A percentile compares a stretch with the other conserved stretches of the same genome.
phyloP scores from a whole-genome alignment of 2,113 vertebrate genomes.

The Tylochromis polylepis region DNA sequence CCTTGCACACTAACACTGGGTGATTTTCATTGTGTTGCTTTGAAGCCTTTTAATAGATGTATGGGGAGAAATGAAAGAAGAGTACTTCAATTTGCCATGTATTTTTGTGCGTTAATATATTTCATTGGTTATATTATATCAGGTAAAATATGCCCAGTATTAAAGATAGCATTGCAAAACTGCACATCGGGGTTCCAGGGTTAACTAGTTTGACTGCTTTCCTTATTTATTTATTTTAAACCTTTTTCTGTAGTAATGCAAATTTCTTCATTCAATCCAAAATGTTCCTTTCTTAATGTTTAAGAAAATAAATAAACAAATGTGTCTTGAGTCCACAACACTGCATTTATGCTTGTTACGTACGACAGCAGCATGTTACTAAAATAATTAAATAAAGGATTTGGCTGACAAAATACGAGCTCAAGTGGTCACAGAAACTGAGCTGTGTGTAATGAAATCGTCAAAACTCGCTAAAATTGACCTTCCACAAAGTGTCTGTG shows the following conservation, averaged over 20 bases:
- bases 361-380: neutral
- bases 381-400: neutral
- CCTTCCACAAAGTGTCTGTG: constrained; percentile 5
- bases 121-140: neutral
- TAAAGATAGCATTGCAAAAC: neutral
- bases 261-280: neutral
- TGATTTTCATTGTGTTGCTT: neutral
- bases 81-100: neutral
- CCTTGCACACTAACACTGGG: neutral
- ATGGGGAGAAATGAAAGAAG: neutral
- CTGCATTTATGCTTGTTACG: neutral
- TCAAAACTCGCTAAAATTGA: constrained; percentile 12
- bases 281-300: neutral
- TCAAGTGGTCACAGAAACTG: neutral
- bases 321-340: neutral
- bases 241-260: neutral
- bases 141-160: neutral
- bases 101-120: neutral
- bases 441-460: neutral
- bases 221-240: neutral
- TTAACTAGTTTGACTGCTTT: neutral
- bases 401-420: neutral
- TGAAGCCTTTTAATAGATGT: neutral
- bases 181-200: neutral
- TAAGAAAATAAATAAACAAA: neutral